Conservation (phyloP, 1,140 invertebrate genomes). For the Tetramorium simillimum region DNA sequence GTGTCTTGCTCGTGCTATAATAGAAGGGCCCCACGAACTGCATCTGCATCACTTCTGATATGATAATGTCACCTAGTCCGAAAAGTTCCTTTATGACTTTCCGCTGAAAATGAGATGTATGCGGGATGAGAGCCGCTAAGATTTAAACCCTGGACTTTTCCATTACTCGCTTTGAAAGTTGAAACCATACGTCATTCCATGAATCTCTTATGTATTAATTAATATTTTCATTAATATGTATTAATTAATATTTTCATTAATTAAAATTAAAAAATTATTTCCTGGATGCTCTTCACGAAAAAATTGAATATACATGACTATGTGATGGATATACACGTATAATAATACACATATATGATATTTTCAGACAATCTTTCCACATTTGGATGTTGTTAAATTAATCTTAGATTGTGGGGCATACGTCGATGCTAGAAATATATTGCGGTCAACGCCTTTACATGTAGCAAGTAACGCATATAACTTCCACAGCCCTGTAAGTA, state of each 20-base stretch:
- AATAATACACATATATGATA: slow-evolving; percentile 44
- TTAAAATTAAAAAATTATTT: not conserved
- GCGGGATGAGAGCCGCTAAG: too few species aligned
- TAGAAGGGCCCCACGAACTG: too few species aligned
- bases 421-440: slow-evolving; percentile 91
- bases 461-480: slow-evolving; percentile 91
- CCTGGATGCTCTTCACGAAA: not conserved
- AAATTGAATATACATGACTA: not conserved
- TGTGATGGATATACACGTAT: not conserved
- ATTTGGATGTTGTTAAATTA: slow-evolving; percentile 88
- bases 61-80: too few species aligned
- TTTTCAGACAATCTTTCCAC: slow-evolving; percentile 90
- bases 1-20: too few species aligned
- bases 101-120: too few species aligned
- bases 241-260: not conserved
- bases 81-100: too few species aligned
- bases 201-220: slow-evolving; percentile 4
- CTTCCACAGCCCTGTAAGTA: slow-evolving; percentile 89
- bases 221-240: not conserved
- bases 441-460: slow-evolving; percentile 91
- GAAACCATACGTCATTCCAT: too few species aligned
- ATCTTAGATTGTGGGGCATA: slow-evolving; percentile 91
- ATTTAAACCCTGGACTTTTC: too few species aligned
- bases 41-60: too few species aligned
- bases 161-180: too few species aligned